Conservation (phyloP, 2,113 vertebrate species). For the Cyanocitta stelleri region DNA sequence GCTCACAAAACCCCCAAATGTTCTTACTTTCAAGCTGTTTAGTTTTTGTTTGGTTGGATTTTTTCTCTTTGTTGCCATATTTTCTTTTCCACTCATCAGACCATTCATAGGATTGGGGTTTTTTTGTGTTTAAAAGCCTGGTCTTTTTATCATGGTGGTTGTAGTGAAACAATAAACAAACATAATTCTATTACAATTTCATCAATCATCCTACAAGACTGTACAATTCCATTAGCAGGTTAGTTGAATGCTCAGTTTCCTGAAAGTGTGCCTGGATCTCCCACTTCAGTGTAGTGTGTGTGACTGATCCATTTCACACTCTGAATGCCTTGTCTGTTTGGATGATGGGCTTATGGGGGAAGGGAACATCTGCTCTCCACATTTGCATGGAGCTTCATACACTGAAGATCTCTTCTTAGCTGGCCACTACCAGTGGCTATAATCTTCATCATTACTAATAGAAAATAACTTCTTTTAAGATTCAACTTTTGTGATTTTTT, state of each 20-base stretch:
- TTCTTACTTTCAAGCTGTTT: neutral
- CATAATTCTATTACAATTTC: neutral
- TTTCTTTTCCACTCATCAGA: neutral
- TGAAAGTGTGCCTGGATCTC: neutral
- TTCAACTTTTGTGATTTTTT: neutral
- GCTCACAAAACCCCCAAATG: neutral
- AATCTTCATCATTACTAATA: neutral
- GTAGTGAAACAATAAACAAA: neutral
- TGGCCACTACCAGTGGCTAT: neutral
- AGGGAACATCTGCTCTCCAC: neutral
- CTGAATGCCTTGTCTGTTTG: neutral
- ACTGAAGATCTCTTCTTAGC: neutral
- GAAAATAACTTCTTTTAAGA: neutral
- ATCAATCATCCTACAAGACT: neutral
- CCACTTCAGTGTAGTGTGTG: neutral
- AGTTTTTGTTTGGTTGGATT: neutral
- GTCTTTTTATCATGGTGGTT: neutral
- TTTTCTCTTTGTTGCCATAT: neutral
- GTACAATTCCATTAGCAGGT: neutral
- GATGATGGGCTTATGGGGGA: neutral
- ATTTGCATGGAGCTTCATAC: neutral
- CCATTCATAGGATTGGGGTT: fast-evolving
- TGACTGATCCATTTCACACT: constrained; percentile 12
- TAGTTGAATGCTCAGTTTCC: neutral
- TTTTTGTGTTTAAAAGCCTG: neutral